These are phyloP conservation scores for Oryctes rhinoceros DNA, from an alignment of 1,140 invertebrate species.

Conservation along the genomic window DNA sequence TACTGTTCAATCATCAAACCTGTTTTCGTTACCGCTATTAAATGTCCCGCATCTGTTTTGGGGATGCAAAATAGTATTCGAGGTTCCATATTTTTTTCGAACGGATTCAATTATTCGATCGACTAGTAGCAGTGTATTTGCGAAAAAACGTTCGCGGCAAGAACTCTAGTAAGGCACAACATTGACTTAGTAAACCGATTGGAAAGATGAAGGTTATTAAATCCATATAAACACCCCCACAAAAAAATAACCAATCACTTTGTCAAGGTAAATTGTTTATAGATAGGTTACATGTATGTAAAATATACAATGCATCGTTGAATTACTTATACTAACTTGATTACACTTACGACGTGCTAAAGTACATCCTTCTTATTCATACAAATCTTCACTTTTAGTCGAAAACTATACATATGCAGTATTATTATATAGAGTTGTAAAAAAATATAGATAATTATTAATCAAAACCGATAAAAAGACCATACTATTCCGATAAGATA, in stretches of 20 bases:
- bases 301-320: background rate
- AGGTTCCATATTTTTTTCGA: conserved; percentile 32
- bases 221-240: background rate
- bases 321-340: no score
- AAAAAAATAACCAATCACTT: conserved; percentile 30
- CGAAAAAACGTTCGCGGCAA: background rate
- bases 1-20: conserved; percentile 37
- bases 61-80: conserved; percentile 38
- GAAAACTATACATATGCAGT: background rate
- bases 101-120: background rate
- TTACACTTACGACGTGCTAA: background rate
- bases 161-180: conserved; percentile 12
- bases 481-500: background rate
- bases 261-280: conserved; percentile 8
- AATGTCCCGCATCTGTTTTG: conserved; percentile 3
- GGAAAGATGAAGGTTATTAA: conserved; percentile 24
- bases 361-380: no score
- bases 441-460: background rate
- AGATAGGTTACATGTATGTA: background rate
- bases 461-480: conserved; percentile 9
- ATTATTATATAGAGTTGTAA: background rate
- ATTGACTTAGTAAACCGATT: background rate
- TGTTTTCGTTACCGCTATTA: background rate
- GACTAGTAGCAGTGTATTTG: background rate
- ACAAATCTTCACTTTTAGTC: background rate